Base-by-base conservation (phyloP, 2,797 vertebrate species). In the Streptopelia turtur region DNA sequence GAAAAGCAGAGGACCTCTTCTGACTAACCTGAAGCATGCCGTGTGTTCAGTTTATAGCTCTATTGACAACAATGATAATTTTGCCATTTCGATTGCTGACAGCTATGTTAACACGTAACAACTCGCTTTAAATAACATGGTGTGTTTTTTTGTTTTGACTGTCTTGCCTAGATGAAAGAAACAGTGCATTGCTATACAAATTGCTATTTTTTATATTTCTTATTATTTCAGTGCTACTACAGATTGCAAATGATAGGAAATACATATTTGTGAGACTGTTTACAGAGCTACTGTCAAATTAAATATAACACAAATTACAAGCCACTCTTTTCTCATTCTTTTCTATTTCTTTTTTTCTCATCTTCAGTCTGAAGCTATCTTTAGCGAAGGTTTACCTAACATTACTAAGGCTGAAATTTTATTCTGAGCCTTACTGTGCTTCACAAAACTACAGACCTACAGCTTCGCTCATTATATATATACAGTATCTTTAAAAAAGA, bases 1-100 rank as follows among this genome's bases (percentile, higher is more conserved):
- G 97, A 96, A 97, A 98, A 97, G 95, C 96, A 97, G 97, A 96
- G 97, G 97, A 98, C 96, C 97, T 98, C 97, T 97, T 97, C 97
- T 97, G 97, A 97, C 97, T 94, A 97, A 97, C 94, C 81, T 78
- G 94, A 95, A 97, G 92, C 83, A 94, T 96, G 94, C 69, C 89
- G 94, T 37, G 14, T 78, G 81, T 43, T 80, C 86, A 89, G 52
- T 83, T 96, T 86, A 94, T 91, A 97, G 87, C 94, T 89, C 49
- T 39, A 56, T 93, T 90, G 91, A 89, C 84, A 91, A 95, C 57
- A 92, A 91, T 11, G 56, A 89, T 23, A 87, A 82, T 90, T 93
- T 78, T 87, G 71, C 66, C 66, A 50, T 78, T 96, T 82, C 85
- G 75, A 49, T 50, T 81, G 60, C 83, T 69, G 64, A 84, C 83